These are phyloP conservation scores for Mamestra brassicae DNA, from an alignment of 2,888 invertebrate genomes.

Conservation along the genomic window DNA sequence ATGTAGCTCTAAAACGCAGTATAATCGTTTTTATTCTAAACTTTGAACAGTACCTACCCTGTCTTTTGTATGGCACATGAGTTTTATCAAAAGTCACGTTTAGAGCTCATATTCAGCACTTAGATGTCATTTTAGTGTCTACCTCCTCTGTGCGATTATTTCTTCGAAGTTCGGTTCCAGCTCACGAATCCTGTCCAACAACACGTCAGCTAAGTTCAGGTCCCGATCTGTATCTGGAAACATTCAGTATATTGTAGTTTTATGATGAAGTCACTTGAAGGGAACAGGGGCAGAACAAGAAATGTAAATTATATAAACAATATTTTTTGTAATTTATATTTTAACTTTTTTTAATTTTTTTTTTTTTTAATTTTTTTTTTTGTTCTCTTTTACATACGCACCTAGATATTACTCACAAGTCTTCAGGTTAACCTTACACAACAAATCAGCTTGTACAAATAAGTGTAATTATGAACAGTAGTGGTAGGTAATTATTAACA, in stretches of 20 bases:
- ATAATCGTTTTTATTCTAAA: not conserved
- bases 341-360: no score
- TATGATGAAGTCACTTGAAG: not conserved
- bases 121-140: not conserved
- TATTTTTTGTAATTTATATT: no score
- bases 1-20: no score
- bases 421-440: no score
- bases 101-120: conserved; percentile 4
- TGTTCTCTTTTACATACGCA: no score
- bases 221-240: conserved; percentile 80
- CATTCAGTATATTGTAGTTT: not conserved
- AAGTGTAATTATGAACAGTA: no score
- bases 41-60: not conserved
- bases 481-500: no score
- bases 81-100: not conserved
- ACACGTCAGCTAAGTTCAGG: conserved; percentile 85
- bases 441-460: no score
- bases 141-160: conserved; percentile 42
- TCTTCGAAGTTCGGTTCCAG: conserved; percentile 80
- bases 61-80: conserved; percentile 2
- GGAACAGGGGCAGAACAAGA: no score
- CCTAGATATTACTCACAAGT: no score
- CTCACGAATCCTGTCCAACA: conserved; percentile 79
- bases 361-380: no score
- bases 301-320: no score